A percentile compares a stretch with the other conserved stretches of the same genome.
Conservation (phyloP, 2,797 vertebrate species). For the Leptatherina wallacei region DNA sequence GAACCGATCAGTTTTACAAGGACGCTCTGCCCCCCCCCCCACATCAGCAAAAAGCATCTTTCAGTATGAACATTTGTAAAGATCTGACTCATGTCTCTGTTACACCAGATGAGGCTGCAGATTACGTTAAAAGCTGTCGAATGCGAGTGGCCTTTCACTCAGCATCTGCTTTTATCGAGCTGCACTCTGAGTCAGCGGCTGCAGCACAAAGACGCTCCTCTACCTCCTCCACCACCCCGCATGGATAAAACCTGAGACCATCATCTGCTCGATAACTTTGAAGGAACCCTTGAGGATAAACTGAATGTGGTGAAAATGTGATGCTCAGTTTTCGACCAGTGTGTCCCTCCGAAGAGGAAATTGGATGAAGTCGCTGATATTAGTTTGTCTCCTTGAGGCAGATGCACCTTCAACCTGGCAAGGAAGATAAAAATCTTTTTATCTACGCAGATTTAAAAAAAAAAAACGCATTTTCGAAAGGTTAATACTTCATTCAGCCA, state of each 20-base stretch:
- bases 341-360: background rate
- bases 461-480: background rate
- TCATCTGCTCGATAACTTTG: background rate
- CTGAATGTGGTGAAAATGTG: background rate
- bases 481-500: background rate
- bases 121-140: background rate
- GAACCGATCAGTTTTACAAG: no score
- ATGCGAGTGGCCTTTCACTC: constrained; percentile 11
- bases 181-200: constrained; percentile 20
- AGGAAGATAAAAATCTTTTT: background rate
- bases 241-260: constrained; percentile 8
- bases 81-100: constrained; percentile 22
- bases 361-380: background rate
- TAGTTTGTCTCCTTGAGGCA: background rate
- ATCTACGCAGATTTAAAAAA: background rate
- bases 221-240: background rate
- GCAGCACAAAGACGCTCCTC: constrained; percentile 22
- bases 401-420: background rate
- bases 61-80: background rate
- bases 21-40: no score
- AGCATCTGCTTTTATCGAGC: background rate
- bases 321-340: background rate
- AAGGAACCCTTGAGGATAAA: background rate
- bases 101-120: background rate
- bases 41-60: background rate